Evolutionary conservation across 1,140 invertebrate species (phyloP).

Genomic region (Cryptotermes secundus): DNA sequence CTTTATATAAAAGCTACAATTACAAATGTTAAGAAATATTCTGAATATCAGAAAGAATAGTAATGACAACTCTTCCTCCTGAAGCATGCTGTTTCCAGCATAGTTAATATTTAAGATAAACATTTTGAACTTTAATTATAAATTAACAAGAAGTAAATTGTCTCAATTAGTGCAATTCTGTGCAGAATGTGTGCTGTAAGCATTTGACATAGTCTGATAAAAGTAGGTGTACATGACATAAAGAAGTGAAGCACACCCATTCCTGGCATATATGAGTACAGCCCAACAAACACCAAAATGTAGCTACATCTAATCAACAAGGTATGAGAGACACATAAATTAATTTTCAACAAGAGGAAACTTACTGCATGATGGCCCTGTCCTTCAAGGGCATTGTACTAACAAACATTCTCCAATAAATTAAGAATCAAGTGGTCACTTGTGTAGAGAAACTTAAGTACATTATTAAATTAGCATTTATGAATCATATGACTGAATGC

Average conservation of each 20-base stretch:
- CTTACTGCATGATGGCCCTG: conserved; percentile 13
- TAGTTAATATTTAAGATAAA: background rate
- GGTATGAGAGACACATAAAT: background rate
- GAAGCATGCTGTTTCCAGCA: background rate
- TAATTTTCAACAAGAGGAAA: background rate
- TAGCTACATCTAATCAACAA: conserved; percentile 19
- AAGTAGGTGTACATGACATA: background rate
- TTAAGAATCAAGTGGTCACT: background rate
- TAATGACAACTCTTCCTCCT: background rate
- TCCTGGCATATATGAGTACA: conserved; percentile 26
- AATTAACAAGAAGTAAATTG: background rate
- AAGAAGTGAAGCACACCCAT: conserved; percentile 16
- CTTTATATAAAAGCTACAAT: background rate
- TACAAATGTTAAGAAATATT: background rate
- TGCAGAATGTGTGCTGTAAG: background rate
- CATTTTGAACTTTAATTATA: background rate
- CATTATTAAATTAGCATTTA: background rate
- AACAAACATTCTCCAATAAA: background rate
- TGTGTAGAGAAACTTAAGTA: conserved; percentile 12
- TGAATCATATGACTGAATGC: background rate
- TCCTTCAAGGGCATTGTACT: conserved; percentile 23
- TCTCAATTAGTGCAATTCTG: background rate
- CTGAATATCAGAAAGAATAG: background rate
- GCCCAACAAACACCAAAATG: conserved; percentile 21
- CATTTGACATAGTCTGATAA: background rate